Evolutionary conservation across 2,113 vertebrate genomes (phyloP).

Genomic region (Benitochromis conjunctus): DNA sequence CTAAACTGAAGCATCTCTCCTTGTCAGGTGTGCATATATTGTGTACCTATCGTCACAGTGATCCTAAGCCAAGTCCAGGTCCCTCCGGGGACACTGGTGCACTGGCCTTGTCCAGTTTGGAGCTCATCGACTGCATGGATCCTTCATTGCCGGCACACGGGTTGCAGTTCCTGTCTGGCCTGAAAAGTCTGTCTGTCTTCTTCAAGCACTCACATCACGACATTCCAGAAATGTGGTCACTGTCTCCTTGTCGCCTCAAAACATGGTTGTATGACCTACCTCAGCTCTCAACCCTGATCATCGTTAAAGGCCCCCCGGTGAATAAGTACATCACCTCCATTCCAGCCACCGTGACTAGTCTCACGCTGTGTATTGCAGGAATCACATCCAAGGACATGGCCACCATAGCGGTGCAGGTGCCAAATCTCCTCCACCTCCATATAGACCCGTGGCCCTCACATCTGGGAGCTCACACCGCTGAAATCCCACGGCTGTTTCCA

Average conservation of each 20-base stretch:
- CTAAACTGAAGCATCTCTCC: conserved; percentile 46
- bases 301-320: conserved; percentile 25
- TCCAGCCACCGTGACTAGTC: conserved; percentile 42
- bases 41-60: background rate
- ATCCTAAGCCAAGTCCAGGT: background rate
- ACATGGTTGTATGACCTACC: conserved; percentile 42
- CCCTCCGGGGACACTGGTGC: background rate
- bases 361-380: conserved; percentile 20
- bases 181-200: conserved; percentile 36
- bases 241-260: background rate
- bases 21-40: background rate
- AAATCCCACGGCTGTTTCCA: conserved; percentile 51
- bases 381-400: conserved; percentile 12
- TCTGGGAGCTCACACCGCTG: background rate
- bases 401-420: background rate
- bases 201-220: background rate
- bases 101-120: conserved; percentile 35
- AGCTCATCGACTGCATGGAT: conserved; percentile 25
- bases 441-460: conserved; percentile 43
- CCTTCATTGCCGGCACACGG: background rate
- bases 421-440: conserved; percentile 53
- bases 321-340: conserved; percentile 12
- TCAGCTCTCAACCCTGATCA: conserved; percentile 22
- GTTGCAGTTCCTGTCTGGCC: conserved; percentile 18
- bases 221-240: background rate